phyloP scores from a whole-genome alignment of 2,888 invertebrate species.

The Caenorhabditis sp. region DNA sequence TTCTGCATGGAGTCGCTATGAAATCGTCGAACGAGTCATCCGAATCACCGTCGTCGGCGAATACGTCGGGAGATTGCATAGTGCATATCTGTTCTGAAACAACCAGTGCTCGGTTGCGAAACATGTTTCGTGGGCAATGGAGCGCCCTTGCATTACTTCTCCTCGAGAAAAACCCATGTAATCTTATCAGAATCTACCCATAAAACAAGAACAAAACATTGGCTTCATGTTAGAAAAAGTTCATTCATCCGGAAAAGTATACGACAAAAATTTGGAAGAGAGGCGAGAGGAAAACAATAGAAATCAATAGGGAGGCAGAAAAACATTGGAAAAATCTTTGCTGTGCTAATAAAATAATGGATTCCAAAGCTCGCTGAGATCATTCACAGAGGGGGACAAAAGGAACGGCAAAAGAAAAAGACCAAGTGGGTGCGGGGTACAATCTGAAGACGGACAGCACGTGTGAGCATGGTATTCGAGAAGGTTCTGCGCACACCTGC shows the following conservation, averaged over 20 bases:
- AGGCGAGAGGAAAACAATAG: slow-evolving; percentile 33
- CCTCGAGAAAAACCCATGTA: not conserved
- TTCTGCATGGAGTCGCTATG: slow-evolving; percentile 6
- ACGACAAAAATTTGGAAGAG: slow-evolving; percentile 37
- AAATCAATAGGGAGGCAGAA: slow-evolving; percentile 23
- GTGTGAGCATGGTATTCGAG: not conserved
- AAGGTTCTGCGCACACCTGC: not conserved
- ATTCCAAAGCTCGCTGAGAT: slow-evolving; percentile 62
- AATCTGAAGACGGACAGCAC: slow-evolving; percentile 16
- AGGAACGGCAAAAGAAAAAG: slow-evolving; percentile 54
- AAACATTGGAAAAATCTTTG: slow-evolving; percentile 21
- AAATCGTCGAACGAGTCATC: slow-evolving; percentile 51
- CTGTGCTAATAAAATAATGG: slow-evolving; percentile 50
- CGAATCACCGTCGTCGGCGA: slow-evolving; percentile 37
- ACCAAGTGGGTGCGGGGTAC: slow-evolving; percentile 44
- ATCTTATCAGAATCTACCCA: slow-evolving; percentile 14
- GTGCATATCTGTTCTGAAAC: slow-evolving; percentile 19
- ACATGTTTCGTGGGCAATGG: not conserved
- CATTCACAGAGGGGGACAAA: slow-evolving; percentile 65
- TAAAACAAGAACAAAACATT: not conserved
- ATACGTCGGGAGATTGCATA: slow-evolving; percentile 47
- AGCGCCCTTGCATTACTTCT: not conserved
- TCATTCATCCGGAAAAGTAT: slow-evolving; percentile 58
- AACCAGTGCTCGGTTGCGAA: not conserved
- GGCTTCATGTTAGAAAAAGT: slow-evolving; percentile 57